A percentile compares a stretch with the other conserved stretches of the same genome.
These are phyloP conservation scores for Coregonus suidteri DNA, from an alignment of 2,797 vertebrate genomes.

Conservation along the genomic window DNA sequence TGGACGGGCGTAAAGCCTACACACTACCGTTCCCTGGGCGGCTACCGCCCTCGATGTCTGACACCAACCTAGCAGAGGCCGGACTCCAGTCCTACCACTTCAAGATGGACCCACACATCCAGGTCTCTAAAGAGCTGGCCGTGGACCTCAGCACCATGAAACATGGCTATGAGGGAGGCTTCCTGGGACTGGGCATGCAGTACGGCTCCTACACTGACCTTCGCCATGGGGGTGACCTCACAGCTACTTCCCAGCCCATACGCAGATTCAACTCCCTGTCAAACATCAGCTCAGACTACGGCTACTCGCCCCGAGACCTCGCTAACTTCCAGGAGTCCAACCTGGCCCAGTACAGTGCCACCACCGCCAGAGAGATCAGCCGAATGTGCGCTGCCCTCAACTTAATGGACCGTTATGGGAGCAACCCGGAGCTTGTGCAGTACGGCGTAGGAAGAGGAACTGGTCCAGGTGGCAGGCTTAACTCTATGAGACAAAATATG, in stretches of 20 bases:
- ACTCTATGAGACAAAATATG: slow-evolving; percentile 81
- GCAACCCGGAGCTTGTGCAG: slow-evolving; percentile 85
- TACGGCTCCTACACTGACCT: slow-evolving; percentile 97
- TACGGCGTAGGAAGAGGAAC: slow-evolving; percentile 77
- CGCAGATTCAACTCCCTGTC: slow-evolving; percentile 93
- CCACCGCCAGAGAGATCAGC: slow-evolving; percentile 96
- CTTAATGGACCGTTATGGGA: slow-evolving; percentile 91
- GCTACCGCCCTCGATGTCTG: slow-evolving; percentile 95
- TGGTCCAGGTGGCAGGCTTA: slow-evolving; percentile 70
- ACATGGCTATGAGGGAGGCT: slow-evolving; percentile 87
- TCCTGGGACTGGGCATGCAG: slow-evolving; percentile 86
- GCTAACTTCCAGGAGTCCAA: slow-evolving; percentile 92
- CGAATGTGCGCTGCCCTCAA: slow-evolving; percentile 98
- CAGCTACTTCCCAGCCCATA: slow-evolving; percentile 85
- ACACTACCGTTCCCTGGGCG: slow-evolving; percentile 83
- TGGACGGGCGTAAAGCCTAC: slow-evolving; percentile 84
- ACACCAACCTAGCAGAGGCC: slow-evolving; percentile 92
- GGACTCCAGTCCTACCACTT: slow-evolving; percentile 84
- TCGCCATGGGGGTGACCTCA: slow-evolving; percentile 85
- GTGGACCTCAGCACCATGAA: slow-evolving; percentile 89
- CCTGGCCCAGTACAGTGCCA: slow-evolving; percentile 96
- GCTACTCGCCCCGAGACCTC: slow-evolving; percentile 87
- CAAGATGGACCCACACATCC: slow-evolving; percentile 84
- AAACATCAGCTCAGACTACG: slow-evolving; percentile 93
- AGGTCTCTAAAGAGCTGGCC: slow-evolving; percentile 77